Base-by-base conservation (phyloP, 2,888 invertebrate genomes). In the Athalia rosae region DNA sequence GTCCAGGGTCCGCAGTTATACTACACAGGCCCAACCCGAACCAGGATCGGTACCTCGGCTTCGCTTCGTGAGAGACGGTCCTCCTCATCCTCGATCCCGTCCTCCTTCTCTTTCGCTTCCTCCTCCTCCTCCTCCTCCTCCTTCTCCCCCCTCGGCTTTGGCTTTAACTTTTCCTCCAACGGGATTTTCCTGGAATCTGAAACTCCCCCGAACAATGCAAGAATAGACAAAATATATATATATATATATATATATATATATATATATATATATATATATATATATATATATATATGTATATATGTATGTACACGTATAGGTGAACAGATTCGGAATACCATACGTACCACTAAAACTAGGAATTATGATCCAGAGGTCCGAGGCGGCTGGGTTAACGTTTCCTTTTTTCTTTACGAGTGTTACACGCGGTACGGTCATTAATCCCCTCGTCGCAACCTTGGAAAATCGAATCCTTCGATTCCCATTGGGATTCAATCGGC, bases 1-100 rank as follows among this genome's bases (percentile, higher is more conserved):
- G 73, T 77, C 77, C 77, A n/a, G 77, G 67, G 77, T 47, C 61
- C 64, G 61, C 76, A 56, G 76, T 50, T 66, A 28, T 28, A 28
- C 28, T 28, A 28, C 28, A 9, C 66, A n/a, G 76, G 76, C 74
- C 74, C 61, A 53, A 47, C 53, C 73, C 73, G 64, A 58, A 71
- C 69, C 28, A 28, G 28, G 28, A 28, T 73, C 71, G 13, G 28
- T 8, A 9, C 43, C 62, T 59, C 41, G 62, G 50, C 47, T 63
- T 11, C 61, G 43, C n/a, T 45, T 76, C 76, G 64, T 76, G 66
- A 76, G 77, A 69, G 58, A 62, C 43, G 47, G 77, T 77, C 77
- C 41, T 69, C 58, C 41, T 69, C 58, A 15, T 48, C 69, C 59
- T 28, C 47, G 15, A 28, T 11, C 67, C 53, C 53, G 53, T 56